phyloP scores from a whole-genome alignment of 2,888 invertebrate genomes.

The Zaprionus bogoriensis region DNA sequence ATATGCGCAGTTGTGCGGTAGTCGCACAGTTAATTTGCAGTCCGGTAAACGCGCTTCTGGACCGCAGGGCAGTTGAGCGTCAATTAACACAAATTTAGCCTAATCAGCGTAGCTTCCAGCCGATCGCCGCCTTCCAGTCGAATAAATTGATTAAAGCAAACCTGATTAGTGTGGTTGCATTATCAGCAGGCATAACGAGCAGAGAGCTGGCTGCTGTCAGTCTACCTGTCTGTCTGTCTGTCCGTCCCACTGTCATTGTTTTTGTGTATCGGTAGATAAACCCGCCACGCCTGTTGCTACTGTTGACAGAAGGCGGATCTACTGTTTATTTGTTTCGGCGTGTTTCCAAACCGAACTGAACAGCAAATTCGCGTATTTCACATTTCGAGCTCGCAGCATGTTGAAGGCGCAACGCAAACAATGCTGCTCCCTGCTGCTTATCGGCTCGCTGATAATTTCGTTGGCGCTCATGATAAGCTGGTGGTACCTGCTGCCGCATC shows the following conservation, averaged over 20 bases:
- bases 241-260: background rate
- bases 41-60: background rate
- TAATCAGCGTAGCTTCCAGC: slow-evolving; percentile 31
- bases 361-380: background rate
- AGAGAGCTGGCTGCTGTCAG: too few relatives aligned
- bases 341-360: background rate
- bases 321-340: background rate
- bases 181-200: background rate
- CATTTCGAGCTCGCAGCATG: slow-evolving; percentile 31
- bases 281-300: background rate
- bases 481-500: slow-evolving; percentile 52
- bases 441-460: slow-evolving; percentile 40
- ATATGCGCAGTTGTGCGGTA: background rate
- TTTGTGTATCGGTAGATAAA: slow-evolving; percentile 10
- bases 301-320: background rate
- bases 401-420: slow-evolving; percentile 34
- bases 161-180: slow-evolving; percentile 42
- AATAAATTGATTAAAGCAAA: slow-evolving; percentile 63
- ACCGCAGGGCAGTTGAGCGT: slow-evolving; percentile 1
- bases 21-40: background rate
- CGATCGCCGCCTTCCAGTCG: slow-evolving; percentile 4
- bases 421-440: slow-evolving; percentile 54
- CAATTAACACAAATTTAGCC: slow-evolving; percentile 44
- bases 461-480: slow-evolving; percentile 50
- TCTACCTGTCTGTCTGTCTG: too few relatives aligned